These are phyloP conservation scores for Lepidochrysops patricia DNA, from an alignment of 2,888 invertebrate genomes.

Conservation along the genomic window DNA sequence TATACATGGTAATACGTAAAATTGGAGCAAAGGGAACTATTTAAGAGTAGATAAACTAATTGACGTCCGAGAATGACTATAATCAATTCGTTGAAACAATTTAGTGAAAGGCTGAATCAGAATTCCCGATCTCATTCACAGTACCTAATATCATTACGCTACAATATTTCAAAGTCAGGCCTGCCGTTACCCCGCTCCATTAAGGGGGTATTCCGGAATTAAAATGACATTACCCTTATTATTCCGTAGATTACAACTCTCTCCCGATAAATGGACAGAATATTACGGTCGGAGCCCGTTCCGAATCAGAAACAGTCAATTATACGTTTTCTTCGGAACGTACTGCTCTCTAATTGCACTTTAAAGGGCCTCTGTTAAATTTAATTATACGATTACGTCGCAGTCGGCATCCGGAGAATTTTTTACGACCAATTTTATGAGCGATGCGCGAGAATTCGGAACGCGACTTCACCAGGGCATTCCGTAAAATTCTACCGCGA, in stretches of 20 bases:
- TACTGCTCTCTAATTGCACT: slow-evolving; percentile 38
- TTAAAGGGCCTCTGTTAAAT: slow-evolving; percentile 36
- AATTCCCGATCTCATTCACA: background rate
- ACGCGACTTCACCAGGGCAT: background rate
- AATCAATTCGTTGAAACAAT: background rate
- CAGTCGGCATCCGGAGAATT: slow-evolving; percentile 20
- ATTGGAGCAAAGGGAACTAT: too few relatives aligned
- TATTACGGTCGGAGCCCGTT: slow-evolving; percentile 40
- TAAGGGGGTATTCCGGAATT: slow-evolving; percentile 39
- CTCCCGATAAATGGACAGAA: slow-evolving; percentile 23
- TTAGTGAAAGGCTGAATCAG: background rate
- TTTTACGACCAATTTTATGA: background rate
- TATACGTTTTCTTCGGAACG: slow-evolving; percentile 31
- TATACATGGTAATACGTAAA: too few relatives aligned
- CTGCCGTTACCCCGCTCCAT: slow-evolving; percentile 47
- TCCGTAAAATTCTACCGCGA: background rate
- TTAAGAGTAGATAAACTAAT: background rate
- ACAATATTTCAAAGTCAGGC: slow-evolving; percentile 9
- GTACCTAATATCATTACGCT: slow-evolving; percentile 1
- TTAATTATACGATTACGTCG: slow-evolving; percentile 30
- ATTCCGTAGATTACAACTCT: slow-evolving; percentile 38
- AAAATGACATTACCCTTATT: slow-evolving; percentile 36
- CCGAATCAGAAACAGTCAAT: slow-evolving; percentile 48
- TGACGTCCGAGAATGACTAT: background rate
- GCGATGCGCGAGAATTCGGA: background rate